These are phyloP conservation scores for Bos indicus DNA, from an alignment of 2,113 vertebrate genomes.

Conservation along the genomic window DNA sequence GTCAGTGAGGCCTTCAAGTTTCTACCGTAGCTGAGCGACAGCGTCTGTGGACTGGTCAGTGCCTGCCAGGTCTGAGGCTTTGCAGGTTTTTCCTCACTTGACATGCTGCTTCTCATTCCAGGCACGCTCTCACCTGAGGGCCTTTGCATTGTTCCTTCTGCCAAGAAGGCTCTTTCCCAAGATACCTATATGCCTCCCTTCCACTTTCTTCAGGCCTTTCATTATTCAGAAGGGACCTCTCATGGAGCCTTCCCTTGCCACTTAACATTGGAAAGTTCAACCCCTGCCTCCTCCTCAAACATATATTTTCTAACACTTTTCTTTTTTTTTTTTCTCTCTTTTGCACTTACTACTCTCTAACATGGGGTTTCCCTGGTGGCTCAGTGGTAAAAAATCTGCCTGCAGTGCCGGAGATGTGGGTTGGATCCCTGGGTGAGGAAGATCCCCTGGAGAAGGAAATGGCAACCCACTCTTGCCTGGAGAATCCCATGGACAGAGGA, in stretches of 20 bases:
- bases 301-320: neutral
- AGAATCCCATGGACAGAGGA: neutral
- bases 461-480: neutral
- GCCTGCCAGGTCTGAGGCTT: neutral
- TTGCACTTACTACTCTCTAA: neutral
- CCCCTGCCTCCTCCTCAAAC: neutral
- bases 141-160: neutral
- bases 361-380: neutral
- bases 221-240: neutral
- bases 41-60: neutral
- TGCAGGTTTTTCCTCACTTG: neutral
- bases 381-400: neutral
- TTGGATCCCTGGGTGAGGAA: neutral
- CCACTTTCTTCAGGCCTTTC: neutral
- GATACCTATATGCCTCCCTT: neutral
- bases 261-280: neutral
- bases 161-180: neutral
- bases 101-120: neutral
- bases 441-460: neutral
- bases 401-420: neutral
- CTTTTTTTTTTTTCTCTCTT: neutral
- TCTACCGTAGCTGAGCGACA: rapidly evolving
- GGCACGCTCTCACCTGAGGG: too few species aligned
- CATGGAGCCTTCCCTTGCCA: neutral
- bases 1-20: neutral